These are phyloP conservation scores for Phlogophora meticulosa DNA, from an alignment of 2,888 invertebrate genomes.

Conservation along the genomic window DNA sequence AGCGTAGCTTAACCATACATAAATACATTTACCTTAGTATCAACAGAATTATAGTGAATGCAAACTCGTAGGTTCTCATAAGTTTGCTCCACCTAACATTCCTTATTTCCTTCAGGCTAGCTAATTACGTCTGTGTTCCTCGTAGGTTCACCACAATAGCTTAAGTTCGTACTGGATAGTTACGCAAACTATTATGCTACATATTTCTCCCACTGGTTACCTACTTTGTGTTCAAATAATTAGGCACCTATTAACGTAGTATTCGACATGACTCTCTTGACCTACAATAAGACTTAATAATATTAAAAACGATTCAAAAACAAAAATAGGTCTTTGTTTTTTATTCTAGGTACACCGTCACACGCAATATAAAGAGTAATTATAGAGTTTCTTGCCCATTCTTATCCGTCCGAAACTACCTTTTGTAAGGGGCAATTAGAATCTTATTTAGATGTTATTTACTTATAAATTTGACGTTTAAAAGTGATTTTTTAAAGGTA, in stretches of 20 bases:
- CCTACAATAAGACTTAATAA: background rate
- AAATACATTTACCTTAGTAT: background rate
- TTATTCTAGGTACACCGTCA: no score
- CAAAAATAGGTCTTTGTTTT: no score
- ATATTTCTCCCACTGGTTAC: conserved; percentile 25
- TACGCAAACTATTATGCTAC: conserved; percentile 44
- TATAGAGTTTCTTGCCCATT: no score
- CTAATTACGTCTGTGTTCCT: conserved; percentile 50
- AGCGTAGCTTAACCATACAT: no score
- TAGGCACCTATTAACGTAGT: conserved; percentile 2
- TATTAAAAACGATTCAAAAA: background rate
- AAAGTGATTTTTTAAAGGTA: no score
- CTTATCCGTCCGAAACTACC: no score
- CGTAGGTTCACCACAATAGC: conserved; percentile 52
- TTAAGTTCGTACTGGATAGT: conserved; percentile 38
- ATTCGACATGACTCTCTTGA: background rate
- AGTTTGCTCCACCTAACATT: conserved; percentile 15
- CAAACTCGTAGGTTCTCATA: background rate
- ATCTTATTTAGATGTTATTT: no score
- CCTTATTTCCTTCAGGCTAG: conserved; percentile 25
- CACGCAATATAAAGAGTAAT: no score
- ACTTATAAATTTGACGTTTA: no score
- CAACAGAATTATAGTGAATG: background rate
- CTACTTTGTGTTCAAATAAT: conserved; percentile 37
- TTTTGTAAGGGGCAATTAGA: no score